These are phyloP conservation scores for Euglossa dilemma DNA, from an alignment of 1,140 invertebrate species.

Conservation along the genomic window DNA sequence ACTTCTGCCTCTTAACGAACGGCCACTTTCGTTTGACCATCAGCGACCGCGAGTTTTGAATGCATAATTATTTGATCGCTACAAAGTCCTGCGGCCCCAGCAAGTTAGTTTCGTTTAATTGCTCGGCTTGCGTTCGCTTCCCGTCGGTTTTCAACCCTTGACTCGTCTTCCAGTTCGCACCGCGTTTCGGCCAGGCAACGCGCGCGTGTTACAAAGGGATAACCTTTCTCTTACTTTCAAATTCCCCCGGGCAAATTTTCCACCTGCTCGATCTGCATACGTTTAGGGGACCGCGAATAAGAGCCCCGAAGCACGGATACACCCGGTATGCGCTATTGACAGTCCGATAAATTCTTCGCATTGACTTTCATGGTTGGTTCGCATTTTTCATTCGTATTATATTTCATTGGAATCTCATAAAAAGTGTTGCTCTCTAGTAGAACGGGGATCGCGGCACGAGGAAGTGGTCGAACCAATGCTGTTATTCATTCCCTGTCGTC, in stretches of 20 bases:
- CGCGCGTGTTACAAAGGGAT: too few species aligned
- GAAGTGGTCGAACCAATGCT: neutral
- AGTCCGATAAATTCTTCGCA: conserved; percentile 16
- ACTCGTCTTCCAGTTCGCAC: neutral
- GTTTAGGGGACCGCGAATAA: too few species aligned
- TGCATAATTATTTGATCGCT: conserved; percentile 34
- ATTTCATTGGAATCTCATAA: neutral
- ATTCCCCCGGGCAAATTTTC: neutral
- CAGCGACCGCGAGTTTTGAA: conserved; percentile 4
- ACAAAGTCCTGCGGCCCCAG: neutral
- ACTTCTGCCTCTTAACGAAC: conserved; percentile 46
- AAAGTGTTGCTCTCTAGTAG: neutral
- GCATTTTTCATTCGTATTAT: conserved; percentile 18
- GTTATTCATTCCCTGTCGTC: conserved; percentile 18
- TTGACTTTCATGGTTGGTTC: neutral
- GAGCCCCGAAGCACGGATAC: neutral
- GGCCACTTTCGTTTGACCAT: conserved; percentile 44
- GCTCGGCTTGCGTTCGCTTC: neutral
- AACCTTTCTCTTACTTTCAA: too few species aligned
- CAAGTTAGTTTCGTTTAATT: conserved; percentile 30
- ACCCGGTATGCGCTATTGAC: neutral
- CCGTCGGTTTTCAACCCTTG: too few species aligned
- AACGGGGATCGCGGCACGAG: neutral
- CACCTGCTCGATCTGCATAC: neutral
- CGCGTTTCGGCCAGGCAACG: too few species aligned